Conservation (phyloP, 2,113 vertebrate species). For the Podilymbus podiceps region DNA sequence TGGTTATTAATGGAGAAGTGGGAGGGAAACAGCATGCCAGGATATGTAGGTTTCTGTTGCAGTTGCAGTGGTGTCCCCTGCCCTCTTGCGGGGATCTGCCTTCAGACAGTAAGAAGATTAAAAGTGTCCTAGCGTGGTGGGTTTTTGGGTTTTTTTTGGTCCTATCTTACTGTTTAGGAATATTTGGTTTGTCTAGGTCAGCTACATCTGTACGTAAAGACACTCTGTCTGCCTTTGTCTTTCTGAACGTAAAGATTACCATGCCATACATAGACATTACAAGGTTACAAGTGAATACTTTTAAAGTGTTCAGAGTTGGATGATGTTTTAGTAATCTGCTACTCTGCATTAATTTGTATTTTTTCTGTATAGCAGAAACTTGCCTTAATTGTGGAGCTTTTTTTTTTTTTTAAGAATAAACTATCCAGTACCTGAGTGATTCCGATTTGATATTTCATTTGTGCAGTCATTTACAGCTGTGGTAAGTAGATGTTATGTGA, state of each 20-base stretch:
- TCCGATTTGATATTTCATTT: not conserved
- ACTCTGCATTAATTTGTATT: not conserved
- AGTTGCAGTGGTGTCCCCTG: not conserved
- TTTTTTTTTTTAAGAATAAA: not conserved
- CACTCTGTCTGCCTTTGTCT: not conserved
- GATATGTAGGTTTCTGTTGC: not conserved
- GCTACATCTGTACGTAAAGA: not conserved
- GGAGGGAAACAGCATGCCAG: not conserved
- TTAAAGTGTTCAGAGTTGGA: not conserved
- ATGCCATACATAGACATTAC: accelerated
- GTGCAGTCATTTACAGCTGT: not conserved
- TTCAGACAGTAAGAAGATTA: not conserved
- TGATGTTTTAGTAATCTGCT: not conserved
- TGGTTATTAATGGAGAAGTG: not conserved
- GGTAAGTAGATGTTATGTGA: not conserved
- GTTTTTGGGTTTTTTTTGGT: not conserved
- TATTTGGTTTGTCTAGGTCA: not conserved
- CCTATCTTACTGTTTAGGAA: not conserved
- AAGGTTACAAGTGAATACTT: not conserved
- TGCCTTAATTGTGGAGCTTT: not conserved
- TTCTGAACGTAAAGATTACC: not conserved
- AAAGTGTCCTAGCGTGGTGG: not conserved
- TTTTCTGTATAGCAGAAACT: not conserved
- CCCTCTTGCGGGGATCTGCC: not conserved
- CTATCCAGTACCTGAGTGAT: accelerated